These are phyloP conservation scores for Drosophila equinoxialis DNA, from an alignment of 1,140 invertebrate species.

Conservation along the genomic window DNA sequence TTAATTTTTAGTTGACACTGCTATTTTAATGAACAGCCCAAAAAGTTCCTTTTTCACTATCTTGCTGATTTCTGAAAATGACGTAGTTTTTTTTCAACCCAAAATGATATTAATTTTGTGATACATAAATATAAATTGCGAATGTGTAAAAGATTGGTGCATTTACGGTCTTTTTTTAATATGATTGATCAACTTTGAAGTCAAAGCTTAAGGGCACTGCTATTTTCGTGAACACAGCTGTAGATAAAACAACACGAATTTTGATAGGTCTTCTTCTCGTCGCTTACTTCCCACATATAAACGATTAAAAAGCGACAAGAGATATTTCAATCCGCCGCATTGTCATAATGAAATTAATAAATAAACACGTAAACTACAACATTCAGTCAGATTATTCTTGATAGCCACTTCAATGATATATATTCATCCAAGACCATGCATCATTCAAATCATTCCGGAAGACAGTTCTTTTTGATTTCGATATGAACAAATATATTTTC, in stretches of 20 bases:
- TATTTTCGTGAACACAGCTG: too few relatives aligned
- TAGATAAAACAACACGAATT: slow-evolving; percentile 13
- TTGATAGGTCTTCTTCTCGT: background rate
- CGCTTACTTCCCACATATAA: background rate
- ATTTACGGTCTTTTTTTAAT: too few relatives aligned
- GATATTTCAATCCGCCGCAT: slow-evolving; percentile 5
- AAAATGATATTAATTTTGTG: too few relatives aligned
- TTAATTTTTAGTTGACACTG: too few relatives aligned
- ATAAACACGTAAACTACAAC: slow-evolving; percentile 8
- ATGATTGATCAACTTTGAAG: too few relatives aligned
- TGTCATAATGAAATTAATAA: slow-evolving; percentile 1
- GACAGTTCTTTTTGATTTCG: background rate
- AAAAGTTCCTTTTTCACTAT: too few relatives aligned
- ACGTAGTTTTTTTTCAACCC: too few relatives aligned
- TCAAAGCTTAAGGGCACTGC: too few relatives aligned
- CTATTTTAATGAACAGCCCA: too few relatives aligned
- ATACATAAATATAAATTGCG: too few relatives aligned
- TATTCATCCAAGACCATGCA: background rate
- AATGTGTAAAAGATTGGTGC: too few relatives aligned
- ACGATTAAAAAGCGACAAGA: slow-evolving; percentile 1
- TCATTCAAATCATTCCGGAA: background rate
- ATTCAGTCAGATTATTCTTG: background rate
- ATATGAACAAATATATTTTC: background rate
- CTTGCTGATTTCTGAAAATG: too few relatives aligned
- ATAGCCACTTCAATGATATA: background rate